Percentiles rank a stretch among this genome's conserved stretches.
These are phyloP conservation scores for Hypanus sabinus DNA, from an alignment of 2,113 vertebrate genomes.

Conservation along the genomic window DNA sequence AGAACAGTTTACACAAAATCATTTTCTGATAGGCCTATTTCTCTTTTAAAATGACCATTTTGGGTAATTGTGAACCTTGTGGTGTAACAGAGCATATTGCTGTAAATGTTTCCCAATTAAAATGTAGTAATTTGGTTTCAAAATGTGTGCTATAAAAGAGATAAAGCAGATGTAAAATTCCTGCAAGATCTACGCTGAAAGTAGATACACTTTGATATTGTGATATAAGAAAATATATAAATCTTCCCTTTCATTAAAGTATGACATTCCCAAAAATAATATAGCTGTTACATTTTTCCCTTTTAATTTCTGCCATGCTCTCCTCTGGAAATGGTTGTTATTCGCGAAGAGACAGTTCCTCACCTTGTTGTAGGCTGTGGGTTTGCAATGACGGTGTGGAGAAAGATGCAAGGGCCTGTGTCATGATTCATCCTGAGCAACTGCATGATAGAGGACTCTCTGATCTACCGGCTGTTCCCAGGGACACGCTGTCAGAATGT, in stretches of 20 bases:
- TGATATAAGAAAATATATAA: not conserved
- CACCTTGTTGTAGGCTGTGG: too few species aligned
- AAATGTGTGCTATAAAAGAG: not conserved
- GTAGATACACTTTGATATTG: not conserved
- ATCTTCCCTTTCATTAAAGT: not conserved
- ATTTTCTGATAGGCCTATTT: not conserved
- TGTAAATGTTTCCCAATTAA: conserved; percentile 29
- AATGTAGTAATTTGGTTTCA: conserved; percentile 28
- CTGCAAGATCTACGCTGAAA: not conserved
- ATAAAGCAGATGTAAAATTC: conserved; percentile 9
- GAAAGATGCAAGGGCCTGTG: too few species aligned
- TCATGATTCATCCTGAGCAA: too few species aligned
- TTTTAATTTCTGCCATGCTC: not conserved
- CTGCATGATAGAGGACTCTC: too few species aligned
- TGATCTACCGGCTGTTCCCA: too few species aligned
- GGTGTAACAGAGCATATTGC: not conserved
- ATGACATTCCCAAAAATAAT: not conserved
- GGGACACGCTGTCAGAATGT: too few species aligned
- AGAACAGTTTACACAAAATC: not conserved
- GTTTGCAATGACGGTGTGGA: too few species aligned
- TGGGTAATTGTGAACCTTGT: not conserved
- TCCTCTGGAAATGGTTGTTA: not conserved
- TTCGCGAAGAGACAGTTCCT: too few species aligned
- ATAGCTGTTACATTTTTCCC: too few species aligned
- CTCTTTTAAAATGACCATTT: conserved; percentile 3